Conservation (phyloP, 2,113 vertebrate genomes). For the Ctenomys sociabilis region DNA sequence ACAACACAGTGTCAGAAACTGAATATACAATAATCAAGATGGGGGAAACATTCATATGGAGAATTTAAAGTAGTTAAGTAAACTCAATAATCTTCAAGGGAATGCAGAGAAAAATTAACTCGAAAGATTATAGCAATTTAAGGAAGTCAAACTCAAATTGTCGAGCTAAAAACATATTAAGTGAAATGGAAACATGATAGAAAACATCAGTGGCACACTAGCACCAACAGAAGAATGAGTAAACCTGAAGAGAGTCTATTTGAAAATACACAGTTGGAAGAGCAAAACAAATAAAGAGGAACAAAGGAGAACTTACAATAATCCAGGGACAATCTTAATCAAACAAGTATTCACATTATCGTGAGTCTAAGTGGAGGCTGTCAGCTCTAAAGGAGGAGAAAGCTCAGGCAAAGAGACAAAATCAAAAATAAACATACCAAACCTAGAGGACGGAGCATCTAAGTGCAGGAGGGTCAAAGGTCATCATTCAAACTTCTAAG, state of each 20-base stretch:
- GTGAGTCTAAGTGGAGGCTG: not conserved
- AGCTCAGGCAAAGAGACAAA: not conserved
- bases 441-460: not conserved
- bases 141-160: not conserved
- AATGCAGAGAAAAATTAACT: not conserved
- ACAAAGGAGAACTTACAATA: not conserved
- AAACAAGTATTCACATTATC: not conserved
- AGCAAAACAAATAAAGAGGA: not conserved
- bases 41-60: not conserved
- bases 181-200: not conserved
- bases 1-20: not conserved
- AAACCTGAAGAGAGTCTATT: not conserved
- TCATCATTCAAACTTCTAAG: not conserved
- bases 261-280: not conserved
- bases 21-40: not conserved
- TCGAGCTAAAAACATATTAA: not conserved
- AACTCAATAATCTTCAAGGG: not conserved
- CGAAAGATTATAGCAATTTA: not conserved
- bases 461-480: not conserved
- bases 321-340: not conserved
- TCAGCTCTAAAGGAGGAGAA: not conserved
- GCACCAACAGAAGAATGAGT: not conserved
- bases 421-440: not conserved
- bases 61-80: not conserved
- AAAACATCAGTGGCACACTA: no score